A percentile compares a stretch with the other conserved stretches of the same genome.
Evolutionary conservation across 2,797 vertebrate species (phyloP).

Genomic region (Sebastes ruberrimus): DNA sequence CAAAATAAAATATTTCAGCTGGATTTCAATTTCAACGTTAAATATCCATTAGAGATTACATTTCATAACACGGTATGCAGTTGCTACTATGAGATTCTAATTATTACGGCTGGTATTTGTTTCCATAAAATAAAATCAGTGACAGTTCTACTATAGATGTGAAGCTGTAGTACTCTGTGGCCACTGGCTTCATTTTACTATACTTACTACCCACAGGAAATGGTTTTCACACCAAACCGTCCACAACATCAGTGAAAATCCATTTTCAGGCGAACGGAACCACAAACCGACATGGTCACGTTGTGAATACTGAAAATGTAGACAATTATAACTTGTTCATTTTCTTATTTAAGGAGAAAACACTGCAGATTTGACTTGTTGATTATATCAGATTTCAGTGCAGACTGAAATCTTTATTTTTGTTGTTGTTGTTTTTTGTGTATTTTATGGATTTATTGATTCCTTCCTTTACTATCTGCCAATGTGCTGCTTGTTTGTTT

Average conservation of each 20-base stretch:
- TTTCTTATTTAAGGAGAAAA: not conserved
- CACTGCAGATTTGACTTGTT: not conserved
- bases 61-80: not conserved
- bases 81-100: not conserved
- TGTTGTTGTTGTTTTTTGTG: too few relatives aligned
- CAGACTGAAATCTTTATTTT: not conserved
- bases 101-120: not conserved
- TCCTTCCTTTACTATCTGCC: too few relatives aligned
- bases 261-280: not conserved
- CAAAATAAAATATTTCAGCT: not conserved
- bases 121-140: not conserved
- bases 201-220: conserved; percentile 15
- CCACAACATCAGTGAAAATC: not conserved
- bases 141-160: not conserved
- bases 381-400: not conserved
- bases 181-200: not conserved
- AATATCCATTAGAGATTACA: not conserved
- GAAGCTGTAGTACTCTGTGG: not conserved
- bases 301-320: not conserved
- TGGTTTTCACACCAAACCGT: not conserved
- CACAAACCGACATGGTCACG: not conserved
- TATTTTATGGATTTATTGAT: not conserved
- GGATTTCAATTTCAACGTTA: not conserved
- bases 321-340: not conserved
- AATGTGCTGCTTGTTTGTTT: not conserved